A percentile compares a stretch with the other conserved stretches of the same genome.
These are phyloP conservation scores for Rhingia rostrata DNA, from an alignment of 2,888 invertebrate species.

Conservation along the genomic window DNA sequence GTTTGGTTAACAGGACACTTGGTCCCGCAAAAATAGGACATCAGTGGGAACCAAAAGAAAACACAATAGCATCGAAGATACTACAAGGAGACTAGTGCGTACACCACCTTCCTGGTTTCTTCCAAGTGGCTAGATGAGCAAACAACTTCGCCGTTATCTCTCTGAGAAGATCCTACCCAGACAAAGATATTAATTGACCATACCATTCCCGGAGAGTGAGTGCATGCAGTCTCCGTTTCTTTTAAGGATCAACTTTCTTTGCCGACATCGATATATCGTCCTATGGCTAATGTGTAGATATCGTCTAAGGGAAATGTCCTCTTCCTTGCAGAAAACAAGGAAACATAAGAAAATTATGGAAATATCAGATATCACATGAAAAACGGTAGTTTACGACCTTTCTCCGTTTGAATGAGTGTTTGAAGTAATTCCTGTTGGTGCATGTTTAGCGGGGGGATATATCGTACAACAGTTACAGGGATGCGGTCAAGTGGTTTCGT, in stretches of 20 bases:
- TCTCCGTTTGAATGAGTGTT: conserved; percentile 15
- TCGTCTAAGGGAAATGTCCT: conserved; percentile 59
- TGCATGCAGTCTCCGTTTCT: conserved; percentile 17
- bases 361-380: conserved; percentile 60
- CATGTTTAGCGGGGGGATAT: conserved; percentile 23
- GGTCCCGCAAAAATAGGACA: conserved; percentile 56
- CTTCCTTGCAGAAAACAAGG: conserved; percentile 14
- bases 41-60: conserved; percentile 64
- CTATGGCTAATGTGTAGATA: neutral
- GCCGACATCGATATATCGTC: conserved; percentile 47
- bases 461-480: conserved; percentile 33
- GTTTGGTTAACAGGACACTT: conserved; percentile 73
- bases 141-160: conserved; percentile 68
- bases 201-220: conserved; percentile 16
- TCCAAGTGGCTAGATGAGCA: conserved; percentile 70
- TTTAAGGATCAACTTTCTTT: conserved; percentile 66
- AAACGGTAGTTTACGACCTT: conserved; percentile 68
- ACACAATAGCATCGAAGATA: conserved; percentile 40
- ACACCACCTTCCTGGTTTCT: conserved; percentile 33
- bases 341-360: conserved; percentile 24
- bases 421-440: conserved; percentile 11
- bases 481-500: conserved; percentile 69
- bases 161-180: conserved; percentile 45
- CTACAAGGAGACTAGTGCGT: neutral
- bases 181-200: conserved; percentile 68